Percentiles rank a stretch among this genome's conserved stretches.
These are phyloP conservation scores for Heliconius congener DNA, from an alignment of 1,140 invertebrate species.

Conservation along the genomic window DNA sequence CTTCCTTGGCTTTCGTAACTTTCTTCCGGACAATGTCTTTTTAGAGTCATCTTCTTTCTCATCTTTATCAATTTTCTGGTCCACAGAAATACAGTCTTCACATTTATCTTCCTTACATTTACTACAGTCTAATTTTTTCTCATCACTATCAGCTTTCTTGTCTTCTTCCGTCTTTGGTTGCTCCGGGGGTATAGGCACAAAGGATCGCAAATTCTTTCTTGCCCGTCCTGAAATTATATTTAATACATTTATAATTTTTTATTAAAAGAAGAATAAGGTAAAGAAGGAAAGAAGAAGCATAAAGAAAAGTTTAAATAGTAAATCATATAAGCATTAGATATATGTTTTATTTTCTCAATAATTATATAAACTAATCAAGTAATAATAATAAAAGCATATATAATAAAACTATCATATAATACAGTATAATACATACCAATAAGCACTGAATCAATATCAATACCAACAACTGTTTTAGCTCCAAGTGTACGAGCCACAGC, in stretches of 20 bases:
- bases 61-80: constrained; percentile 53
- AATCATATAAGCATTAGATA: too few relatives aligned
- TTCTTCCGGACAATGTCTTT: constrained; percentile 57
- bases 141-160: constrained; percentile 60
- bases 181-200: constrained; percentile 66
- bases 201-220: constrained; percentile 66
- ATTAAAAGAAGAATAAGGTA: background rate
- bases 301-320: too few relatives aligned
- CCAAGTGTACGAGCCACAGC: constrained; percentile 92
- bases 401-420: background rate
- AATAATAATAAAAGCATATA: too few relatives aligned
- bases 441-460: constrained; percentile 96
- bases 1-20: constrained; percentile 64
- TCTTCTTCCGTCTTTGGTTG: constrained; percentile 60
- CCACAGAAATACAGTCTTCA: constrained; percentile 50
- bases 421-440: constrained; percentile 82
- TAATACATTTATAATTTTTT: constrained; percentile 1
- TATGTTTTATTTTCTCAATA: too few relatives aligned
- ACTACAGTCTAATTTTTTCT: constrained; percentile 56
- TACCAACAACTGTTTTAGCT: constrained; percentile 93
- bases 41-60: constrained; percentile 55
- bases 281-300: too few relatives aligned
- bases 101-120: constrained; percentile 64
- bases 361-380: too few relatives aligned
- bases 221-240: constrained; percentile 64